A percentile compares a stretch with the other conserved stretches of the same genome.
These are phyloP conservation scores for Suricata suricatta DNA, from an alignment of 2,113 vertebrate species.

Conservation along the genomic window DNA sequence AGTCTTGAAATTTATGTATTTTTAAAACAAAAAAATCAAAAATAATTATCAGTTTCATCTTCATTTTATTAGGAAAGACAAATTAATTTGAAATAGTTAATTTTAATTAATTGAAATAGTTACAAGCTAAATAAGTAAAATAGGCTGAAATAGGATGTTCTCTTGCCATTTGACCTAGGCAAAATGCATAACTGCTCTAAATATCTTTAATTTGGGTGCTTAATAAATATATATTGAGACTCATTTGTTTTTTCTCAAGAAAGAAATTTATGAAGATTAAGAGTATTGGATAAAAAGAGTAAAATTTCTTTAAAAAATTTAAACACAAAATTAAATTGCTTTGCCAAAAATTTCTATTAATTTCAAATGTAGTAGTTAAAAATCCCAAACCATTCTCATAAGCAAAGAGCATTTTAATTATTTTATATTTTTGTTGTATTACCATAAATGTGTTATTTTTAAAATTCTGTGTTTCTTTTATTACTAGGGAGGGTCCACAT, in stretches of 20 bases:
- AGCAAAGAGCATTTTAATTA: neutral
- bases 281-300: neutral
- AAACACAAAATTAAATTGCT: constrained; percentile 21
- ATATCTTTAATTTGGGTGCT: neutral
- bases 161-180: neutral
- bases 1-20: neutral
- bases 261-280: neutral
- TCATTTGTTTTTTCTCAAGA: neutral
- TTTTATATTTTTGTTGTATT: neutral
- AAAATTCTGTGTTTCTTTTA: neutral
- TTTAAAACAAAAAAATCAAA: constrained; percentile 2
- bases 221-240: neutral
- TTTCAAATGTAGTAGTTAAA: neutral
- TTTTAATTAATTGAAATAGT: neutral
- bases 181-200: neutral
- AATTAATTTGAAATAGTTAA: neutral
- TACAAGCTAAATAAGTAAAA: constrained; percentile 18
- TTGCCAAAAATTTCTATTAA: neutral
- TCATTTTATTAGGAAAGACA: constrained; percentile 13
- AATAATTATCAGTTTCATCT: neutral
- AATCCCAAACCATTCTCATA: neutral
- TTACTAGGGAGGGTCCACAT: neutral
- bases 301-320: neutral
- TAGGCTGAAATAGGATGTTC: neutral
- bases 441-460: neutral